Evolutionary conservation across 2,888 invertebrate species (phyloP).

Genomic region (Torymus tubicola): DNA sequence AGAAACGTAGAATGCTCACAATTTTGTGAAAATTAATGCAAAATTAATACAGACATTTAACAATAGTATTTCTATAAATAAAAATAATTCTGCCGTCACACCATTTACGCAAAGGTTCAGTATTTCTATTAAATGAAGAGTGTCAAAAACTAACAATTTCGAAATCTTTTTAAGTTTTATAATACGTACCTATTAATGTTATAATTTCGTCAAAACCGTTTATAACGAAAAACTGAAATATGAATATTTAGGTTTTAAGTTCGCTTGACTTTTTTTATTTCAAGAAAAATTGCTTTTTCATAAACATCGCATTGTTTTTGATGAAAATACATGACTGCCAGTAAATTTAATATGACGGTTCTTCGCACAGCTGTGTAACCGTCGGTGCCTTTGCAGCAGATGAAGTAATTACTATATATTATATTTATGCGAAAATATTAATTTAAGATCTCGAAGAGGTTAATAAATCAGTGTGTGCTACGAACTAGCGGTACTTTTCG

Average conservation of each 20-base stretch:
- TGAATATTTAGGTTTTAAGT: conserved; percentile 34
- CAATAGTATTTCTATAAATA: background rate
- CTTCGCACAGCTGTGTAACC: conserved; percentile 10
- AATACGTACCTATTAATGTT: background rate
- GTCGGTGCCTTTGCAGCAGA: conserved; percentile 45
- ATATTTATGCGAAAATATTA: conserved; percentile 33
- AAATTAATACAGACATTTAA: too few relatives aligned
- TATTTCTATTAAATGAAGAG: conserved; percentile 18
- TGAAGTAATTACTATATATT: conserved; percentile 26
- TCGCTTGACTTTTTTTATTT: conserved; percentile 35
- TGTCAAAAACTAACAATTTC: conserved; percentile 34
- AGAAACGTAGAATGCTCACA: too few relatives aligned
- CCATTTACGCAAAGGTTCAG: conserved; percentile 8
- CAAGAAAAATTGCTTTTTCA: conserved; percentile 36
- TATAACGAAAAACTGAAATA: conserved; percentile 8
- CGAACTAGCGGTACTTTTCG: conserved; percentile 54
- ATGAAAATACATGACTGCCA: conserved; percentile 45
- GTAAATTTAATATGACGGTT: conserved; percentile 33
- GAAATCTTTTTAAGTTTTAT: background rate
- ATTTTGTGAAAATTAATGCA: too few relatives aligned
- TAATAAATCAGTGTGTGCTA: conserved; percentile 49
- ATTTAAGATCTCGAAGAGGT: conserved; percentile 44
- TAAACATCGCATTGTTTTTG: conserved; percentile 37
- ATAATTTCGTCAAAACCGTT: too few relatives aligned
- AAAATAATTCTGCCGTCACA: conserved; percentile 3